These are phyloP conservation scores for Drosophila pectinifera DNA, from an alignment of 1,140 invertebrate genomes.

Conservation along the genomic window DNA sequence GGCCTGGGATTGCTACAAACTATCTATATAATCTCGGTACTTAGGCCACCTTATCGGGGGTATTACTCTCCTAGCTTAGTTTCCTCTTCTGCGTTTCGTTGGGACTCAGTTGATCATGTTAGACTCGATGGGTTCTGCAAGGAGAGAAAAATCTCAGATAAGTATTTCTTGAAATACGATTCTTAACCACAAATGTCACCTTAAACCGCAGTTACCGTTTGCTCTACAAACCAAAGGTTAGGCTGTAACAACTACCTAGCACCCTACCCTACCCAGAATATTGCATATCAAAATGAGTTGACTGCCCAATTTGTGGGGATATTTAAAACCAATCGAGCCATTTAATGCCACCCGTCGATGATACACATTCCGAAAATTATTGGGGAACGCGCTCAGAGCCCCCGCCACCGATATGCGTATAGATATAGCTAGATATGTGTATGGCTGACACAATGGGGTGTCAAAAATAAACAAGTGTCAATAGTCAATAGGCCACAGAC, in stretches of 20 bases:
- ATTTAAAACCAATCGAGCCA: conserved; percentile 41
- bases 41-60: conserved; percentile 40
- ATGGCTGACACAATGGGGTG: conserved; percentile 55
- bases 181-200: conserved; percentile 33
- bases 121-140: conserved; percentile 45
- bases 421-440: conserved; percentile 6
- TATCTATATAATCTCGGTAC: conserved; percentile 35
- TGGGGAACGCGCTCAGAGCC: conserved; percentile 8
- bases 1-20: conserved; percentile 20
- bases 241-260: conserved; percentile 19
- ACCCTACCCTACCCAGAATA: background rate
- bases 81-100: conserved; percentile 11
- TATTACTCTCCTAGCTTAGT: conserved; percentile 5
- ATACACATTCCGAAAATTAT: conserved; percentile 35
- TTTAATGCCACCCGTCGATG: conserved; percentile 39
- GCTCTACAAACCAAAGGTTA: background rate
- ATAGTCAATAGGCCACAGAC: conserved; percentile 64
- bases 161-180: conserved; percentile 16
- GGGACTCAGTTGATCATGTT: conserved; percentile 44
- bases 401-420: conserved; percentile 9
- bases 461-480: conserved; percentile 80
- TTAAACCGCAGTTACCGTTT: conserved; percentile 10
- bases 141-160: background rate
- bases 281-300: conserved; percentile 4
- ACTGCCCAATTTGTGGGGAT: conserved; percentile 33